Evolutionary conservation across 1,140 invertebrate genomes (phyloP).

Genomic region (Telenomus remus): DNA sequence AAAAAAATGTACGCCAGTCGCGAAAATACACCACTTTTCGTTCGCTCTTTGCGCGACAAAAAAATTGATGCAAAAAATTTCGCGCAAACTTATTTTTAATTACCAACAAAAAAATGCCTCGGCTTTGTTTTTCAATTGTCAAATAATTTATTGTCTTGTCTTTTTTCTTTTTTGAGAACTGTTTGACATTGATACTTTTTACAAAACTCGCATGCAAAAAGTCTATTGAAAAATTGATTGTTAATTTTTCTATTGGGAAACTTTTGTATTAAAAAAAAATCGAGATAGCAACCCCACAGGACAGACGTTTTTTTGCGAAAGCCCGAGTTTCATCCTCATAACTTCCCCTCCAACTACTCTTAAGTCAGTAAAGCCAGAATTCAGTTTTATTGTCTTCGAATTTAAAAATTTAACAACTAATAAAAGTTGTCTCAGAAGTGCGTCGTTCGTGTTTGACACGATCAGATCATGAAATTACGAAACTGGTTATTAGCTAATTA

Average conservation of each 20-base stretch:
- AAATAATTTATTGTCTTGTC: too few relatives aligned
- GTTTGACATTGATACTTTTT: too few relatives aligned
- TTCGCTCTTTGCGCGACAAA: constrained; percentile 19
- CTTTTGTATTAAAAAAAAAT: constrained; percentile 1
- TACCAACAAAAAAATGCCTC: constrained; percentile 4
- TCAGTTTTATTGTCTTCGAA: constrained; percentile 18
- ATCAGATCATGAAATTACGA: too few relatives aligned
- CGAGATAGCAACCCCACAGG: constrained; percentile 5
- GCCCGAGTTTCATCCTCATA: constrained; percentile 33
- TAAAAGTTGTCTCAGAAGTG: constrained; percentile 2
- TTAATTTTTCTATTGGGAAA: too few relatives aligned
- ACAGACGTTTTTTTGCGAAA: constrained; percentile 21
- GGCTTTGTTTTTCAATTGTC: constrained; percentile 6
- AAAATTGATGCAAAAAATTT: constrained; percentile 17
- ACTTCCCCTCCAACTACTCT: constrained; percentile 30
- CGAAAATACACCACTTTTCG: constrained; percentile 37
- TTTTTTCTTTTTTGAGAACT: too few relatives aligned
- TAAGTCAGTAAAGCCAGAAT: constrained; percentile 20
- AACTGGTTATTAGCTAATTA: too few relatives aligned
- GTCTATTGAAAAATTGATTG: too few relatives aligned
- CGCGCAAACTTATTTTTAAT: constrained; percentile 12
- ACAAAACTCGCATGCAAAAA: too few relatives aligned
- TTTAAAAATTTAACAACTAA: constrained; percentile 29
- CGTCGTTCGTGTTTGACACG: too few relatives aligned
- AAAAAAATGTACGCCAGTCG: constrained; percentile 44